Percentiles rank a stretch among this genome's conserved stretches.
Conservation (phyloP, 2,888 invertebrate genomes). For the Epirrhoe alternata region DNA sequence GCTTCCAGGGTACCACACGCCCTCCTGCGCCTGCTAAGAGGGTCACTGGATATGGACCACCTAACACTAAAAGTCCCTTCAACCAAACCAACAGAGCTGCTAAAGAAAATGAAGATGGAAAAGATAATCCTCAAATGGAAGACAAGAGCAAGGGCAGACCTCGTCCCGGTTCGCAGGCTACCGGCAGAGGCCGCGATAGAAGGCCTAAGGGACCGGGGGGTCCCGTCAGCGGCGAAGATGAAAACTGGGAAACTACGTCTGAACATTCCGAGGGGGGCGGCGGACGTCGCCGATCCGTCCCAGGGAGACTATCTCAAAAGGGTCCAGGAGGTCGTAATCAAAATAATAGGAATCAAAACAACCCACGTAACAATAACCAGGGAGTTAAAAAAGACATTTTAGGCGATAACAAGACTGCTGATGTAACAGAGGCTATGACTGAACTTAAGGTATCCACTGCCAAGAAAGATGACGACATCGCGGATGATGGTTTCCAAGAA, state of each 20-base stretch:
- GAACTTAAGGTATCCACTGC: conserved; percentile 68
- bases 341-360: conserved; percentile 66
- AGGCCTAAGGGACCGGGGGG: conserved; percentile 68
- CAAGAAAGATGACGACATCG: conserved; percentile 80
- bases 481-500: conserved; percentile 92
- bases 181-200: conserved; percentile 80
- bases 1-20: conserved; percentile 75
- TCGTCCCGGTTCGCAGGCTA: conserved; percentile 86
- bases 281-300: conserved; percentile 64
- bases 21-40: conserved; percentile 85
- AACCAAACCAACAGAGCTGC: conserved; percentile 78
- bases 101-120: conserved; percentile 71
- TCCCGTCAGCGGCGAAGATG: conserved; percentile 83
- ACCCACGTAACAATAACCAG: conserved; percentile 60
- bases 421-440: conserved; percentile 74
- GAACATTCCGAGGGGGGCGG: conserved; percentile 89
- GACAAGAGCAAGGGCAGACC: conserved; percentile 89
- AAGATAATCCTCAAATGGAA: conserved; percentile 73
- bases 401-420: conserved; percentile 68
- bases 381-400: conserved; percentile 64
- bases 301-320: conserved; percentile 65
- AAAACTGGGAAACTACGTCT: conserved; percentile 93
- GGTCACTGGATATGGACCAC: conserved; percentile 92
- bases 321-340: conserved; percentile 70
- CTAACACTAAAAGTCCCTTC: conserved; percentile 91